Evolutionary conservation across 2,797 vertebrate genomes (phyloP), one percentile per base, ranked within the genome.

Genomic region (Pseudochromis fuscus): DNA sequence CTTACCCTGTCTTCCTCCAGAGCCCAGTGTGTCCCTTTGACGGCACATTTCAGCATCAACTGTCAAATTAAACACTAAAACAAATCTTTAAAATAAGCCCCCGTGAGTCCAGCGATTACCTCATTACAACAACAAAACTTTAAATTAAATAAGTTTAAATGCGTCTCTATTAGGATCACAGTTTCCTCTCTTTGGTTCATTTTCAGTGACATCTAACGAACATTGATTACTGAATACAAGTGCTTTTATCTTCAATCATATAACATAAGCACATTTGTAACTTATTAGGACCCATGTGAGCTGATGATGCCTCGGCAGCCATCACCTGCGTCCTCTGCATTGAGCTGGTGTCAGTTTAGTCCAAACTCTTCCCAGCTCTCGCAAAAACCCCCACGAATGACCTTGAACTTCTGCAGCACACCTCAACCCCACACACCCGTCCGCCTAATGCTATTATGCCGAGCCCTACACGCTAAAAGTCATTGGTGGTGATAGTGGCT

Each of bases 401-500:
- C 90, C 90, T 90, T 92, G 90, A 90, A 90, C 89, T 84, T 86
- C 31, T 57, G 63, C 44, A 23, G 66, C 33, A 2, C 79, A 81
- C 75, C 85, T 80, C 79, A 74, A 75, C 71, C 67, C 71, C 61
- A 25, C 76, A 60, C 81, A 73, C 67, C 48, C 45, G 62, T 66
- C 82, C 81, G 79, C 84, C 79, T 92, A 89, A 92, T 91, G 87
- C 82, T 80, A 90, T 92, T 92, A 92, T 67, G 73, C 71, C 2
- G 55, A 63, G 84, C 45, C 88, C 79, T 82, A 86, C 86, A 89
- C 81, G 87, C 88, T 91, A 89, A 87, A 91, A 91, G 88, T 92
- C 90, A 89, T 87, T 83, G 86, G 80, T 88, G 87, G 90, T 88
- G 90, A 91, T 92, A 83, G 87, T 65, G 82, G 79, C 87, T 91